Percentiles rank a stretch among this genome's conserved stretches.
phyloP scores from a whole-genome alignment of 64 coral and sea anemone species.

The Stichodactyla helianthus region DNA sequence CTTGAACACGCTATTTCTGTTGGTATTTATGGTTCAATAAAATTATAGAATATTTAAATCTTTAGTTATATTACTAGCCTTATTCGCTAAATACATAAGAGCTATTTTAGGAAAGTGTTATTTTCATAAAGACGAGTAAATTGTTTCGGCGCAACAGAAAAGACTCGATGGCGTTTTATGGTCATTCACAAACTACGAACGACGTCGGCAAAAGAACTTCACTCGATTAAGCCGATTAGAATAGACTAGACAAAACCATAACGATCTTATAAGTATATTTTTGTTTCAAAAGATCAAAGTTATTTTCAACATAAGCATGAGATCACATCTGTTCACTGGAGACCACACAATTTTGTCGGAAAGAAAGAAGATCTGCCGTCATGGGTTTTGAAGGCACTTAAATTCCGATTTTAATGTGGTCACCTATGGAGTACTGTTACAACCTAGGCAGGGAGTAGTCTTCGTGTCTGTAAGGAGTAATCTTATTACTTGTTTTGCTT shows the following conservation, averaged over 20 bases:
- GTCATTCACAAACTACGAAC: neutral
- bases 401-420: neutral
- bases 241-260: neutral
- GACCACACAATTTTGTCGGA: neutral
- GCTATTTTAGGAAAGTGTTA: neutral
- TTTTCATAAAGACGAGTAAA: neutral
- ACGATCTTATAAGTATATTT: conserved; percentile 15
- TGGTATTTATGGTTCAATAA: neutral
- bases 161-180: neutral
- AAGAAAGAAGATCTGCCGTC: neutral
- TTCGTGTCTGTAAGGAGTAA: neutral
- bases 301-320: neutral
- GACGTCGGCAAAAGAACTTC: neutral
- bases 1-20: neutral
- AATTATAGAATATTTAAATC: neutral
- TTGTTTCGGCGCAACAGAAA: neutral
- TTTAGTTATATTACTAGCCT: neutral
- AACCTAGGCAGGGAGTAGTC: neutral
- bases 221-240: neutral
- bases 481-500: neutral
- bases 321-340: neutral
- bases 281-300: neutral
- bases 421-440: neutral
- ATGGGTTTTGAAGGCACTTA: neutral
- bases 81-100: neutral